phyloP scores from a whole-genome alignment of 1,140 invertebrate species.

The Babylonia areolata region DNA sequence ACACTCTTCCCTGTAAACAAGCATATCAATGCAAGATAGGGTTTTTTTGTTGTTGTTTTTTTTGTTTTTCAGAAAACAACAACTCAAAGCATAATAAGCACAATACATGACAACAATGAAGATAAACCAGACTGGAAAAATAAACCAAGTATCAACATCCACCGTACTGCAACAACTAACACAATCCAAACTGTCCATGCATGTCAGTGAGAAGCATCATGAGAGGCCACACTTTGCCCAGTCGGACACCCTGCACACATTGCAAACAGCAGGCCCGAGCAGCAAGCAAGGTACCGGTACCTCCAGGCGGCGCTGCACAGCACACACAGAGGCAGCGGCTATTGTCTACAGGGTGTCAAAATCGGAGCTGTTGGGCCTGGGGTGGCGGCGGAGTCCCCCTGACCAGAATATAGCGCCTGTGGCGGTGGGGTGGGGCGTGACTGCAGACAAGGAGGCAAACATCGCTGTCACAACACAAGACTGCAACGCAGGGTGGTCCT shows the following conservation, averaged over 20 bases:
- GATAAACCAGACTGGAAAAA: neutral
- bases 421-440: slow-evolving; percentile 44
- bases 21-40: neutral
- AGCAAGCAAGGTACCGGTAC: slow-evolving; percentile 18
- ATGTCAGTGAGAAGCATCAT: neutral
- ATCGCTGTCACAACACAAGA: neutral
- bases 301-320: neutral
- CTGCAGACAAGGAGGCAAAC: slow-evolving; percentile 32
- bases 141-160: neutral
- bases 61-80: neutral
- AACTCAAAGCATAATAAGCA: neutral
- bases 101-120: neutral
- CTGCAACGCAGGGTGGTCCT: neutral
- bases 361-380: slow-evolving; percentile 41
- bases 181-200: slow-evolving; percentile 9
- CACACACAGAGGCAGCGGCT: neutral
- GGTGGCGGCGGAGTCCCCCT: slow-evolving; percentile 45
- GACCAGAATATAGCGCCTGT: slow-evolving; percentile 54
- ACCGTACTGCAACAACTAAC: neutral
- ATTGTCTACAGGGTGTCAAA: slow-evolving; percentile 52
- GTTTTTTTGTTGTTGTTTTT: neutral
- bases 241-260: neutral
- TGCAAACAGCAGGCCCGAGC: neutral
- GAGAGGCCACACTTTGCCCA: neutral
- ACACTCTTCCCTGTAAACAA: neutral